Evolutionary conservation across 2,797 vertebrate genomes (phyloP), one percentile per base, ranked within the genome.

Genomic region (Platyrinchus mystaceus): DNA sequence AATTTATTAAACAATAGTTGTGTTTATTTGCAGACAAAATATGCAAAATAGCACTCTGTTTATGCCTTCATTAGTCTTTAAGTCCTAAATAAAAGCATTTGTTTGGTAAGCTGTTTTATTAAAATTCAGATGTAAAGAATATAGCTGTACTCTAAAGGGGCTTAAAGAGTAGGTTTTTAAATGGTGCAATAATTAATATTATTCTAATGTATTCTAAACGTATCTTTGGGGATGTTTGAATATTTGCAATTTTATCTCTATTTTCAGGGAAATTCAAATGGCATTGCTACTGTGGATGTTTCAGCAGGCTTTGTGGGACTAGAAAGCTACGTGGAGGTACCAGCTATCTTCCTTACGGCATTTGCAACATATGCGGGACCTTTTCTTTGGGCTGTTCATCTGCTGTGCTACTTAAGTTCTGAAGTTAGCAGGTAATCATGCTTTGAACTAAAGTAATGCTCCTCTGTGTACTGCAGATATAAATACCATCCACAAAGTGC

Each of bases 241-340:
- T 82, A 24, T 83, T 74, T 74, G 50, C 21, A 23, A 17, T 69
- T 94, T 88, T 68, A 83, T 87, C 60, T 62, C 13, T 59, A 2
- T 83, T 97, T 96, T 87, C 97, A 99, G 99, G 99, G 99, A 12
- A 99, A 99, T 96, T 99, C 99, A 88, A 99, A 99, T 96, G 99
- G 98, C 96, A 99, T 99, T 24, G 98, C 98, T 93, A 99, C 98
- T 0, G 97, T 99, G 50, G 99, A 99, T 97, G 96, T 99, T 94
- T 99, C 99, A 1, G 99, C 99, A 7, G 99, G 99, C 77, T 99
- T 99, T 49, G 98, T 99, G 77, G 99, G 99, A 39, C 97, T 99
- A 74, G 98, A 99, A 71, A 98, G 98, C 90, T 99, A 99, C 24
- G 79, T 99, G 26, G 98, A 99, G 90, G 97, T 98, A 39, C 99